These are phyloP conservation scores for Bubo bubo DNA, from an alignment of 2,113 vertebrate species.

Conservation along the genomic window DNA sequence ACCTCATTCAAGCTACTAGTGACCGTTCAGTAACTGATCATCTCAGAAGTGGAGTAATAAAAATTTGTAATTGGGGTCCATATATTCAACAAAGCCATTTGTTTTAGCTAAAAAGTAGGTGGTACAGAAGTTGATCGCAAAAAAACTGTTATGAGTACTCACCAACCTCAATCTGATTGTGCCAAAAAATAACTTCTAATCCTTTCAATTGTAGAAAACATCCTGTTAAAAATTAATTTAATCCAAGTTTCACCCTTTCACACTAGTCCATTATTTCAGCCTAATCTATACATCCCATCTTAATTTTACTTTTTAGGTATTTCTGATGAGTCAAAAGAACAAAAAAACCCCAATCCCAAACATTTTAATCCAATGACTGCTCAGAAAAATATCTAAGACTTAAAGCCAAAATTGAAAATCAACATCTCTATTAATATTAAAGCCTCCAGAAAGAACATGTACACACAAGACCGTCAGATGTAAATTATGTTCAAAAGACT, in stretches of 20 bases:
- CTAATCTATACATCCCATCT: not conserved
- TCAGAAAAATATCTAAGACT: not conserved
- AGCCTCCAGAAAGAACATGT: not conserved
- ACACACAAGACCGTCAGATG: not conserved
- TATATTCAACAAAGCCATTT: not conserved
- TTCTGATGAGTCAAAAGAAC: not conserved
- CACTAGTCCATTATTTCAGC: not conserved
- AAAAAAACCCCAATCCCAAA: not conserved
- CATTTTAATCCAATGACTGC: not conserved
- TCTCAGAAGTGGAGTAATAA: not conserved
- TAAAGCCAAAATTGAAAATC: not conserved
- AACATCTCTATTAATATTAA: not conserved
- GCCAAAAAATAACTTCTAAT: not conserved
- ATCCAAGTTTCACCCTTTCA: fast-evolving
- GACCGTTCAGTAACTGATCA: not conserved
- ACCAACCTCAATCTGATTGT: not conserved
- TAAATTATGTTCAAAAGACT: not conserved
- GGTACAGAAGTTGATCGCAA: fast-evolving
- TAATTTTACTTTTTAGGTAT: not conserved
- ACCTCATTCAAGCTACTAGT: not conserved
- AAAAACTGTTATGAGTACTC: not conserved
- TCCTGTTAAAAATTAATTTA: not conserved
- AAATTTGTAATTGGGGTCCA: fast-evolving
- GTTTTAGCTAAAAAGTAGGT: not conserved
- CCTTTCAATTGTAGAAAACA: not conserved